Evolutionary conservation across 2,888 invertebrate species (phyloP).

Genomic region (Trachelus iudaicus): DNA sequence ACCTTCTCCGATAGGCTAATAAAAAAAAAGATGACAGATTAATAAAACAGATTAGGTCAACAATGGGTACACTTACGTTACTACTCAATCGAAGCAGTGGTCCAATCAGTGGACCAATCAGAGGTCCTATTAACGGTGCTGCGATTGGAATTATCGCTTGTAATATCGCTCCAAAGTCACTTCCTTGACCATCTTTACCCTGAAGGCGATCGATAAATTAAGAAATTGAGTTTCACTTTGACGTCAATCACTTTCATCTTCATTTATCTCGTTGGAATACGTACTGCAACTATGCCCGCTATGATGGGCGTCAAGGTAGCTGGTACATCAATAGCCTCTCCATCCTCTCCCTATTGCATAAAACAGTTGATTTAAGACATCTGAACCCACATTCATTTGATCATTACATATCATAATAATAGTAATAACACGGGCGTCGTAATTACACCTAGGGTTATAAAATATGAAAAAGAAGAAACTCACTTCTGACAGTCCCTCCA

Average conservation of each 20-base stretch:
- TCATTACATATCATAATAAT: background rate
- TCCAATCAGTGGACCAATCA: slow-evolving; percentile 54
- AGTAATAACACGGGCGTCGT: background rate
- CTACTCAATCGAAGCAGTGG: slow-evolving; percentile 52
- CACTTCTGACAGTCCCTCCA: slow-evolving; percentile 57
- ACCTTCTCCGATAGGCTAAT: slow-evolving; percentile 44
- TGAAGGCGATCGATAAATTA: slow-evolving; percentile 22
- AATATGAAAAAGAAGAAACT: slow-evolving; percentile 12
- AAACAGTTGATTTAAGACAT: background rate
- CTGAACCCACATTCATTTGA: background rate
- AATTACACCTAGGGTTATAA: background rate
- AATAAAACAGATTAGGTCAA: background rate
- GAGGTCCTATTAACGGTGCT: slow-evolving; percentile 56
- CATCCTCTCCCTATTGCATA: background rate
- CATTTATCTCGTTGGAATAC: background rate
- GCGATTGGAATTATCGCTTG: slow-evolving; percentile 50
- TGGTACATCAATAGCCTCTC: background rate
- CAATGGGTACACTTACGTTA: slow-evolving; percentile 41
- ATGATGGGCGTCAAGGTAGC: background rate
- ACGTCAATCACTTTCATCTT: background rate
- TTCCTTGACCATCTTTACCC: slow-evolving; percentile 53
- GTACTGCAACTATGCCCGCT: background rate
- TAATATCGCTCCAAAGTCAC: slow-evolving; percentile 53
- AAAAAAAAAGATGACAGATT: background rate
- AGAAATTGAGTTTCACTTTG: background rate